Evolutionary conservation across 2,888 invertebrate genomes (phyloP).

Genomic region (Agrochola litura): DNA sequence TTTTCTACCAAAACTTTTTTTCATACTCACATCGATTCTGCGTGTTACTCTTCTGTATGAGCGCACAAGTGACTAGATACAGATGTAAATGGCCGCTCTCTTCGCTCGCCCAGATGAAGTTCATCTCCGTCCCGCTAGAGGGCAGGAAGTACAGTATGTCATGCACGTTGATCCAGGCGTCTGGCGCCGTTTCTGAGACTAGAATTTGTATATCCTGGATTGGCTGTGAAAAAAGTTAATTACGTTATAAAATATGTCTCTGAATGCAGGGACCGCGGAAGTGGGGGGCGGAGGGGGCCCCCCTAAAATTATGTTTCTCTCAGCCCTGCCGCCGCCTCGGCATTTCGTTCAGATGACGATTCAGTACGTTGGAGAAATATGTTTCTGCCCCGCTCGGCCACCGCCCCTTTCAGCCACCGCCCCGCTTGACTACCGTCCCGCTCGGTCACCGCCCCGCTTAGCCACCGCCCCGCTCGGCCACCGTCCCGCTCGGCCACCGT

Average conservation of each 20-base stretch:
- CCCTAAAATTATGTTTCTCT: too few species aligned
- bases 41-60: slow-evolving; percentile 70
- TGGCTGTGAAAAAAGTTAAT: slow-evolving; percentile 64
- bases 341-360: too few species aligned
- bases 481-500: too few species aligned
- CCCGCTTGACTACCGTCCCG: too few species aligned
- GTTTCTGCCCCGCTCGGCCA: too few species aligned
- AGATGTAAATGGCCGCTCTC: slow-evolving; percentile 97
- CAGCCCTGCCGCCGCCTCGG: too few species aligned
- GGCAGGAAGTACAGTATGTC: slow-evolving; percentile 96
- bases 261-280: too few species aligned
- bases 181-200: slow-evolving; percentile 89
- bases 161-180: slow-evolving; percentile 98
- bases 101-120: slow-evolving; percentile 98
- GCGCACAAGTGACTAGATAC: slow-evolving; percentile 93
- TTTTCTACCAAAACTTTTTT: slow-evolving; percentile 5
- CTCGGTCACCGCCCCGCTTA: too few species aligned
- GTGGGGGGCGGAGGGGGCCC: too few species aligned
- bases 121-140: slow-evolving; percentile 81
- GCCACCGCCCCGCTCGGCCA: too few species aligned
- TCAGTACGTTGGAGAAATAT: too few species aligned
- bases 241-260: neutral
- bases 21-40: slow-evolving; percentile 66
- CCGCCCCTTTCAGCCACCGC: too few species aligned
- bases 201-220: slow-evolving; percentile 82